Base-by-base conservation (phyloP, 2,113 vertebrate species). In the Columba janthina region DNA sequence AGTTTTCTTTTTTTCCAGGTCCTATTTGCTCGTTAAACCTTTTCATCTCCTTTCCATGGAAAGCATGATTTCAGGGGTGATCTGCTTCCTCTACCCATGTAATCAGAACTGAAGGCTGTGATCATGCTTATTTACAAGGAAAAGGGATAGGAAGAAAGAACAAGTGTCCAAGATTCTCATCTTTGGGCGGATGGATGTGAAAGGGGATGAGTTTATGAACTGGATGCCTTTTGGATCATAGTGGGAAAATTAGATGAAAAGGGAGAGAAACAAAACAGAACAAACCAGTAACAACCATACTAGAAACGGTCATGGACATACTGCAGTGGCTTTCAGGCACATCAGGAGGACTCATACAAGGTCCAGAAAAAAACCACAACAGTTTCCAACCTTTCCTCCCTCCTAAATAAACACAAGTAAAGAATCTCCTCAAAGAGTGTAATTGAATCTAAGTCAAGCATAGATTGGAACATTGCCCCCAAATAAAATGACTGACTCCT, bases 1-100 rank as follows among this genome's bases (percentile, higher is more conserved):
- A 67, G 70, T 94, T 96, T 95, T 85, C 79, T 80, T 88, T 94
- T 44, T 70, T 88, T 54, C 38, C 72, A 94, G 88, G 53, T 79
- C 4, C 60, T 44, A 82, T 85, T 86, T 76, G 34, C 51, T 86
- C 1, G 0, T 66, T 66, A 84, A 20, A n/a, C 22, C 19, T 73
- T 90, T 91, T 94, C 34, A 67, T 62, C 61, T 90, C 32, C 48
- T 88, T 73, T 88, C 62, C 50, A 58, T 18, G 58, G 57, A 80
- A 26, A 61, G 6, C 26, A 19, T 48, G 69, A 22, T 81, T 95
- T 92, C 76, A 58, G 89, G 84, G 56, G 60, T 62, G 80, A 48
- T 88, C 56, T 58, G 10, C 50, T 54, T 80, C 56, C 36, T 66
- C 46, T 44, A 28, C 7, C 6, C 0, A 0, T 88, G 69, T 58